phyloP scores from a whole-genome alignment of 2,888 invertebrate species.

The Cheiracanthium punctorium region DNA sequence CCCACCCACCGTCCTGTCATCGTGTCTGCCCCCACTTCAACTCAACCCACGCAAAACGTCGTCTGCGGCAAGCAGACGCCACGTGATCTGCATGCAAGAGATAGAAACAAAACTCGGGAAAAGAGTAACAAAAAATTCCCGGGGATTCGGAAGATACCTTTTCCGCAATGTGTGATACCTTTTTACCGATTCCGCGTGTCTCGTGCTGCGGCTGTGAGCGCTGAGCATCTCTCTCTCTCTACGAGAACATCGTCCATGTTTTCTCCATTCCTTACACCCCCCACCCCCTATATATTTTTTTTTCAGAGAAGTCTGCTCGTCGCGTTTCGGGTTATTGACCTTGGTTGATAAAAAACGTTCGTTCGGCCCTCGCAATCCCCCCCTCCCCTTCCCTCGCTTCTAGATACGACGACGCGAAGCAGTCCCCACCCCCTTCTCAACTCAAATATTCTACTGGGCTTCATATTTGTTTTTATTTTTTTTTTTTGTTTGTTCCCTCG shows the following conservation, averaged over 20 bases:
- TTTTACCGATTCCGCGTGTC: not conserved
- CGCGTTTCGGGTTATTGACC: slow-evolving; percentile 58
- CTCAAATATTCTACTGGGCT: too few relatives aligned
- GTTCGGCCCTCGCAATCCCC: slow-evolving; percentile 12
- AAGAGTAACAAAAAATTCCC: slow-evolving; percentile 15
- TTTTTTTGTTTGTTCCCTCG: not conserved
- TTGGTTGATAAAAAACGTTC: slow-evolving; percentile 32
- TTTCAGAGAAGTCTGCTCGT: not conserved
- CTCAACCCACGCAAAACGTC: slow-evolving; percentile 21
- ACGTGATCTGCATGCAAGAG: slow-evolving; percentile 37
- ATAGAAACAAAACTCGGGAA: slow-evolving; percentile 29
- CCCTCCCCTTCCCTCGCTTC: not conserved
- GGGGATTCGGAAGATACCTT: not conserved
- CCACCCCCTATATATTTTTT: too few relatives aligned
- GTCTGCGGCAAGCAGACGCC: slow-evolving; percentile 61
- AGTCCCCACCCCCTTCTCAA: slow-evolving; percentile 4
- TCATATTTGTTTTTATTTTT: too few relatives aligned
- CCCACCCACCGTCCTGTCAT: not conserved
- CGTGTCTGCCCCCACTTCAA: not conserved
- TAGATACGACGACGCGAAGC: not conserved
- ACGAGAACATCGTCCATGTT: too few relatives aligned
- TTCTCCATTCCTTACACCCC: too few relatives aligned
- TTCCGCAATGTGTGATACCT: not conserved
- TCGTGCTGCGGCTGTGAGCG: too few relatives aligned
- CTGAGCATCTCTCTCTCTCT: too few relatives aligned